Evolutionary conservation across 2,113 vertebrate genomes (phyloP), one percentile per base, ranked within the genome.

Genomic region (Psilopogon haemacephalus): DNA sequence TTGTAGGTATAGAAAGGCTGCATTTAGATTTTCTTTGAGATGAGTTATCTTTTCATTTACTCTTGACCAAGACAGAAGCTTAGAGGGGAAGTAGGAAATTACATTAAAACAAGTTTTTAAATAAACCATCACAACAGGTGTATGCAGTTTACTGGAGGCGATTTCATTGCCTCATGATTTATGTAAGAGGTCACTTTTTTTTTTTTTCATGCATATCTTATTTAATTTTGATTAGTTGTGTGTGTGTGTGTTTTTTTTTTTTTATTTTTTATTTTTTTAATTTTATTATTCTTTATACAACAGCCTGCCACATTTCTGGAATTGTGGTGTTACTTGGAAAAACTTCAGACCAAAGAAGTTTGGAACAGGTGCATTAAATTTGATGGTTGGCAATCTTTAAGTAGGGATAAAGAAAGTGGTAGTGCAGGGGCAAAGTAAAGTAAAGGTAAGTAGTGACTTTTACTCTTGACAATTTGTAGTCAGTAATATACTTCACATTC

Each of bases 151-250:
- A 59, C 97, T 96, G 96, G 97, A 97, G 96, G 85, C 86, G 96
- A 69, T 98, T 97, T 97, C 87, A 68, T 70, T 97, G 93, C 95
- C 97, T 90, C 96, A 97, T 95, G 96, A 97, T 97, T 95, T 95
- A 96, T 96, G 94, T 97, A 95, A 97, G 94, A 96, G 7, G 75
- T 88, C 67, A 37, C 12, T 74, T 96, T 97, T 50, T 26, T 12
- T 76, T 96, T 97, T 26, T 8, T 7, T 12, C 23, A 50, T 93
- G 87, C 18, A 20, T 60, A 35, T 50, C 19, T 60, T 65, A 52
- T 80, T 71, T 94, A 42, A 68, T 27, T 92, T 95, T 37, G 20
- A 17, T 40, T 48, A 37, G 1, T n/a, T n/a, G n/a, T n/a, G n/a
- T n/a, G n/a, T n/a, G n/a, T n/a, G n/a, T n/a, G n/a, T n/a, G n/a